These are phyloP conservation scores for Philopedon plagiatum DNA, from an alignment of 2,888 invertebrate genomes.

Conservation along the genomic window DNA sequence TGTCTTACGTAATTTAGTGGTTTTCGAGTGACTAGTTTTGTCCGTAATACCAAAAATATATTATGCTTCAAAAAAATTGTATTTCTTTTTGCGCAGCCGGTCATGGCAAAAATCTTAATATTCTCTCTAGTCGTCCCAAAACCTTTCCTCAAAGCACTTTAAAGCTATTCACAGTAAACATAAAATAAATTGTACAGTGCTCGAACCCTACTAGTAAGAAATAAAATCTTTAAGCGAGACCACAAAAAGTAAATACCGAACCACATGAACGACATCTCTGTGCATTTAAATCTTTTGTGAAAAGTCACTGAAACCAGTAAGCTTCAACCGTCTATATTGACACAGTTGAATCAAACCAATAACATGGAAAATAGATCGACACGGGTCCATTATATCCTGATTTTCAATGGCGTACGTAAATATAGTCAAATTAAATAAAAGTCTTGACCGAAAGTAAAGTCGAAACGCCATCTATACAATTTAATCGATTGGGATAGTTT, in stretches of 20 bases:
- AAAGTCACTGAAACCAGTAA: constrained; percentile 58
- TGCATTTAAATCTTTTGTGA: constrained; percentile 63
- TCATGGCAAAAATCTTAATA: not conserved
- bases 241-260: constrained; percentile 36
- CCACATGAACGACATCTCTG: constrained; percentile 46
- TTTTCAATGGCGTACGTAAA: constrained; percentile 36
- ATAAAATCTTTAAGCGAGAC: constrained; percentile 30
- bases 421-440: no score
- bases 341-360: constrained; percentile 67
- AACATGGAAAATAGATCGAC: constrained; percentile 69
- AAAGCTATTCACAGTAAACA: constrained; percentile 17
- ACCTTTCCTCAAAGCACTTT: not conserved
- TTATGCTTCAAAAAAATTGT: no score
- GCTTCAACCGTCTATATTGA: constrained; percentile 58
- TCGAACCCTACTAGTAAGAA: not conserved
- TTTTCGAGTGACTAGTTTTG: no score
- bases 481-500: no score
- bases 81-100: no score
- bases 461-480: no score
- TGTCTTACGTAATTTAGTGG: no score
- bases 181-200: constrained; percentile 24
- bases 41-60: no score
- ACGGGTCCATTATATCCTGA: constrained; percentile 59
- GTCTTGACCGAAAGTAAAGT: no score
- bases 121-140: not conserved